Base-by-base conservation (phyloP, 2,113 vertebrate genomes). In the Limanda limanda region DNA sequence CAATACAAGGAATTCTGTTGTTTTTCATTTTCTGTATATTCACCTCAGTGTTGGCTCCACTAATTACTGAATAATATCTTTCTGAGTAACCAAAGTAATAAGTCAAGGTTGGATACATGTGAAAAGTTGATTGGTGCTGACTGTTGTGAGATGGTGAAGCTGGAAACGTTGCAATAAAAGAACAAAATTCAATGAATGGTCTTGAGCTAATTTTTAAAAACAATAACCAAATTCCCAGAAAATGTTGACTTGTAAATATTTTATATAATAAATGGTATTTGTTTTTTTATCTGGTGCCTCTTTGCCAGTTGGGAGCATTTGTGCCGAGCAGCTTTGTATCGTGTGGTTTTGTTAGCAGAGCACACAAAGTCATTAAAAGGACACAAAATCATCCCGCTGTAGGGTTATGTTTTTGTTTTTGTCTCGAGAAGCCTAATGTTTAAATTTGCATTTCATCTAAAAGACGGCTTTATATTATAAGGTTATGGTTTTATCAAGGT, bases 391-490 rank as follows among this genome's bases (percentile, higher is more conserved):
- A 31, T 31, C n/a, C 9, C 27, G 56, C 78, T 48, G 69, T 6
- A 51, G 57, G 77, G n/a, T 52, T 45, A 21, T 45, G 9, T 60
- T 20, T 71, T 48, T 27, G 52, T 54, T 21, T 54, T 20, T n/a
- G 51, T 35, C 64, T 58, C 6, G 58, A 17, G 37, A 62, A 40
- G 2, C 51, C 17, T 5, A 45, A 25, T 75, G 52, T 71, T n/a
- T 57, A 66, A 15, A 76, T 79, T 56, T 60, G 73, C 66, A 64
- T 76, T 76, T 52, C 21, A 20, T 55, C 71, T 61, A 25, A 60
- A 64, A n/a, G 78, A 51, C 18, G 65, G 65, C 45, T 56, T 52
- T 11, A 31, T 56, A 62, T 71, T 71, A 25, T 59, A 48, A 7
- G 31, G 54, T 47, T 58, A 48, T 45, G 51, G 23, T 52, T 72